phyloP scores from a whole-genome alignment of 2,113 vertebrate species.

The Phaethornis superciliosus region DNA sequence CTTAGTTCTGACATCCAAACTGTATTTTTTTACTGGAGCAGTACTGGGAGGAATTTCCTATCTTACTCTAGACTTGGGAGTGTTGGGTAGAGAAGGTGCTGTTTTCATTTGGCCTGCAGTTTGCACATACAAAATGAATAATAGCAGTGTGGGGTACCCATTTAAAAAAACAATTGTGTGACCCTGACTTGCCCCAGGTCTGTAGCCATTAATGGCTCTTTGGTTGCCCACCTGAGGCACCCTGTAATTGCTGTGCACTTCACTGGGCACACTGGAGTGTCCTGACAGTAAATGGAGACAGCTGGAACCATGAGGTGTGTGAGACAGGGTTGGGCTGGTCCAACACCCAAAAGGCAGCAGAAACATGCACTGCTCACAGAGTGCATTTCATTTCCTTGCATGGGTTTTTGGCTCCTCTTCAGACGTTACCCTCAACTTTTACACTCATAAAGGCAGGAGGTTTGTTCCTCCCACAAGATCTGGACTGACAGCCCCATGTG shows the following conservation, averaged over 20 bases:
- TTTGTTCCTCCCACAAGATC: background rate
- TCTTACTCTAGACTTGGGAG: background rate
- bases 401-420: background rate
- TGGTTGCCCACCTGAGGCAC: background rate
- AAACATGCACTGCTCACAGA: background rate
- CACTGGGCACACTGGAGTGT: background rate
- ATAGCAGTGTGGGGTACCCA: background rate
- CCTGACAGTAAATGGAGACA: background rate
- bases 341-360: background rate
- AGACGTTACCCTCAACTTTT: background rate
- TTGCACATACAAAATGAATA: background rate
- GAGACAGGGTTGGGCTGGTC: background rate
- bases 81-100: background rate
- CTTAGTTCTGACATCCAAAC: background rate
- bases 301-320: background rate
- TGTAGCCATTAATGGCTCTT: background rate
- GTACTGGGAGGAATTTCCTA: background rate
- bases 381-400: background rate
- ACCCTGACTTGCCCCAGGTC: background rate
- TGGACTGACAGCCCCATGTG: conserved; percentile 10
- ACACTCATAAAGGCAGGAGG: background rate
- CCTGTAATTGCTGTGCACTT: background rate
- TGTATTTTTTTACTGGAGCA: background rate
- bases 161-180: background rate
- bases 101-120: background rate